Evolutionary conservation across 2,888 invertebrate genomes (phyloP), one percentile per base, ranked within the genome.

Genomic region (Mesochorus sp.): DNA sequence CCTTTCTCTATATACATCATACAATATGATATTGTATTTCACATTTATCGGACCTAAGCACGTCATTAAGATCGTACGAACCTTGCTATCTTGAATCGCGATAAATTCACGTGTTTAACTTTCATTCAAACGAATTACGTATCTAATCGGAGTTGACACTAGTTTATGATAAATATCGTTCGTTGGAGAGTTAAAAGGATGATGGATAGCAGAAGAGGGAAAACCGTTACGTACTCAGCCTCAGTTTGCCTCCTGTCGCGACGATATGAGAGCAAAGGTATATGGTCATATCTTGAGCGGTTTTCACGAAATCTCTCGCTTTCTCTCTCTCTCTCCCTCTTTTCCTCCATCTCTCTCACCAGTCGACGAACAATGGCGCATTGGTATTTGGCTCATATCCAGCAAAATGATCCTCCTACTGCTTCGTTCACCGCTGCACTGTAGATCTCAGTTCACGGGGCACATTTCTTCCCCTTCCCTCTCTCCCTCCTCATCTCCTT

Each of bases 331-430:
- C 24, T 53, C 26, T 28, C 53, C 26, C 24, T 21, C 28, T 19
- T n/a, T n/a, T 21, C 34, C 26, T 51, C 24, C 10, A n/a, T 44
- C 44, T 28, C 57, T 53, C 8, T 2, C 49, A n/a, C 31, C 31
- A 39, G 44, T 57, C 64, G 47, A 73, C 66, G 80, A 79, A 82
- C 81, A 82, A 82, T 80, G 76, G 79, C 39, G n/a, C n/a, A 47
- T 37, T 55, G 74, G 73, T 74, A 79, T 80, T 82, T 82, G 81
- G 80, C 81, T 37, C 68, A 44, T 8, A 47, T 82, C 81, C 81
- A 82, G 53, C 64, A 34, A 44, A 67, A 80, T 64, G 70, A 42
- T 64, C 44, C 61, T 77, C 26, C 17, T 26, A 10, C 28, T 14
- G 34, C 61, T 28, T 37, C 44, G 71, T 53, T 47, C 55, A 55